Base-by-base conservation (phyloP, 2,797 vertebrate genomes). In the Gobionotothen gibberifrons region DNA sequence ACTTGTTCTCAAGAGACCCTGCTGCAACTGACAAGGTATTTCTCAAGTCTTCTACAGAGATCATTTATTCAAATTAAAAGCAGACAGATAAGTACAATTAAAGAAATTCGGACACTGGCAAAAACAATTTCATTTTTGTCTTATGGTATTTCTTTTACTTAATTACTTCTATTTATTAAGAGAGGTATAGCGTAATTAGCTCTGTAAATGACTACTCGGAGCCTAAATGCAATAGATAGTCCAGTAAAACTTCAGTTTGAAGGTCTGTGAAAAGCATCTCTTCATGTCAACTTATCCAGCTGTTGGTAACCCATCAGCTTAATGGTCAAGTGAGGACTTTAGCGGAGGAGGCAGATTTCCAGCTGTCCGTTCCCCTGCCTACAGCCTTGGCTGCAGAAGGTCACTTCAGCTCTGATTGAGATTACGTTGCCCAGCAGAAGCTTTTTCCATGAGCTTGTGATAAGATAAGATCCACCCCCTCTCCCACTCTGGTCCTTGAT, bases 401-500 rank as follows among this genome's bases (percentile, higher is more conserved):
- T 85, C 74, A 59, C 61, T 46, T 10, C 1, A 32, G 68, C 71
- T 43, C 61, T 47, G 15, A 43, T 4, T 60, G 79, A 85, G 84
- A 91, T 85, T 77, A 79, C 36, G 26, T 80, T 72, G 47, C 77
- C 72, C 44, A 67, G 59, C 42, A 52, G 67, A 66, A 62, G 47
- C 53, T 79, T 59, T 3, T 42, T 64, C 54, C 69, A 42, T 69
- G 48, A 55, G 47, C 16, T 64, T 48, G 42, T 55, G 75, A 85
- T 85, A 55, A 89, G 89, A 90, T 91, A 91, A 86, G 74, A 75
- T 63, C 32, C 9, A 7, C 8, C 68, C 39, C 46, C 55, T 73
- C 68, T 49, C 48, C 1, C 10, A 59, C 60, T 22, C 66, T 43
- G 14, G 69, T 66, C 79, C 79, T 86, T 88, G 78, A 85, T 85